Evolutionary conservation across 2,888 invertebrate species (phyloP).

Genomic region (Cryptocephalus moraei): DNA sequence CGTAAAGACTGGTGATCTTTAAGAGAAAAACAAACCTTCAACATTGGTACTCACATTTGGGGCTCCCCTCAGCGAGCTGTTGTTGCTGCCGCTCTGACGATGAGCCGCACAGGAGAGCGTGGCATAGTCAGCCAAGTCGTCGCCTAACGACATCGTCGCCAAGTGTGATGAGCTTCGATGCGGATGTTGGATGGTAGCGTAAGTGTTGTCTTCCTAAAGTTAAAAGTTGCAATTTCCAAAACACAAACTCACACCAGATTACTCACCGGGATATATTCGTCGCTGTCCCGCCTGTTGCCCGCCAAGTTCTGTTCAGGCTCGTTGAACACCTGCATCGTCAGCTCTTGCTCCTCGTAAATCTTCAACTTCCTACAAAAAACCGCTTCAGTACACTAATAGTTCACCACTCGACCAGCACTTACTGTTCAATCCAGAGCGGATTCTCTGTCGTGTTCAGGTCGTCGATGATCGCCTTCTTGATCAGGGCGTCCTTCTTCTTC

Average conservation of each 20-base stretch:
- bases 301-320: slow-evolving; percentile 52
- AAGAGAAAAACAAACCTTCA: too few relatives aligned
- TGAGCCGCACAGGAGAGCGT: slow-evolving; percentile 44
- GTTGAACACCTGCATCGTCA: slow-evolving; percentile 87
- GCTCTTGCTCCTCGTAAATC: slow-evolving; percentile 83
- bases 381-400: neutral
- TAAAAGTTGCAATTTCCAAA: slow-evolving; percentile 2
- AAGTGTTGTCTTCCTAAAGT: slow-evolving; percentile 61
- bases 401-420: slow-evolving; percentile 28
- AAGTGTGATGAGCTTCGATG: slow-evolving; percentile 39
- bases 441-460: slow-evolving; percentile 85
- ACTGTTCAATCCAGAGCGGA: slow-evolving; percentile 88
- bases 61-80: slow-evolving; percentile 44
- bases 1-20: too few relatives aligned
- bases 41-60: slow-evolving; percentile 38
- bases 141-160: slow-evolving; percentile 36
- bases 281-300: slow-evolving; percentile 37
- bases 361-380: slow-evolving; percentile 58
- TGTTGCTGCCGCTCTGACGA: slow-evolving; percentile 36
- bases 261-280: slow-evolving; percentile 41
- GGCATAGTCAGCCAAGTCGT: slow-evolving; percentile 54
- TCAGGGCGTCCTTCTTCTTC: slow-evolving; percentile 73
- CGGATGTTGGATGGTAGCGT: slow-evolving; percentile 69
- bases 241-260: neutral
- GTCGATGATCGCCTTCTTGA: slow-evolving; percentile 73